Base-by-base conservation (phyloP, 2,113 vertebrate genomes). In the Channa maculata region DNA sequence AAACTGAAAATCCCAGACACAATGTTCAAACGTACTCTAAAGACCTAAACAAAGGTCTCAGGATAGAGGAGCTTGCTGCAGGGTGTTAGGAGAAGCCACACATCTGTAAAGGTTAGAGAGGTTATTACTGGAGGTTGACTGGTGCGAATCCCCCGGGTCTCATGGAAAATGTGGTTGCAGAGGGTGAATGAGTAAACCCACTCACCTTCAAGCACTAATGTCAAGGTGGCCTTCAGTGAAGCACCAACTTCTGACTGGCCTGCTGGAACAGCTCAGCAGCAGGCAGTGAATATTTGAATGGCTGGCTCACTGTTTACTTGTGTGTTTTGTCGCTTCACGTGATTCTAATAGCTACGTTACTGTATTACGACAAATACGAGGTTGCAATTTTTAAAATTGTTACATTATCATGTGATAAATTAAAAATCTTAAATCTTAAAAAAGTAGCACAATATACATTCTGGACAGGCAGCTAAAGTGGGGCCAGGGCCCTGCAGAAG, bases 171-270 rank as follows among this genome's bases (percentile, higher is more conserved):
- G 38, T 15, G 5, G n/a, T 49, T 65, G 55, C 55, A 61, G 38
- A 67, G 13, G 24, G 46, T 33, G 46, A 75, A 54, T 39, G 15
- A 52, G 39, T 65, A 51, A 51, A 14, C 58, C 36, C 36, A 50
- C 58, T 70, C 52, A 71, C 45, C 41, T 59, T 69, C 46, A 44
- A 39, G 44, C 50, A 51, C n/a, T 39, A 36, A 45, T 69, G 57
- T 80, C 64, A 68, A 80, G 64, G 64, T 74, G 68, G 53, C 65
- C 46, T 58, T 70, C 75, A 77, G 59, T 38, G 24, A 41, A 14
- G 46, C 54, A 57, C 50, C 24, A 33, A 51, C 10, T 7, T 51
- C 33, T 8, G 45, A 8, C 46, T 52, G 53, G n/a, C 15, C 39
- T 15, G 4, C 8, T 12, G 34, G 41, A 71, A 12, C 33, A 49